Percentiles rank a stretch among this genome's conserved stretches.
These are phyloP conservation scores for Drosophila pallidifrons DNA, from an alignment of 1,140 invertebrate species.

Conservation along the genomic window DNA sequence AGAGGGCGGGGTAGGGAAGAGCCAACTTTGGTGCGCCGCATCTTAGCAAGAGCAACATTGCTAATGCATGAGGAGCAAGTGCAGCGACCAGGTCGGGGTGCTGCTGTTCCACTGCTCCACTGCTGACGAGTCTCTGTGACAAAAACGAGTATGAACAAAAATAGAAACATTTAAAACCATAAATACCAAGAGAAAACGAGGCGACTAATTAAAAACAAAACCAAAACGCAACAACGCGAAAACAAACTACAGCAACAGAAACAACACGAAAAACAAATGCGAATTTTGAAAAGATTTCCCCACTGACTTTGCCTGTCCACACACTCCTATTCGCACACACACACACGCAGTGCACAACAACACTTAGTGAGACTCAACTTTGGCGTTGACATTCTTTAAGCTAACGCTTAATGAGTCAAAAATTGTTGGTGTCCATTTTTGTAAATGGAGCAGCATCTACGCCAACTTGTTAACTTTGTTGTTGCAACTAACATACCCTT, in stretches of 20 bases:
- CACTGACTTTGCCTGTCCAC: conserved; percentile 28
- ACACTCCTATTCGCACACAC: conserved; percentile 9
- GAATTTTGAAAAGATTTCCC: conserved; percentile 53
- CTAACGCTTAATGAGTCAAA: conserved; percentile 67
- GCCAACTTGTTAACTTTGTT: conserved; percentile 49
- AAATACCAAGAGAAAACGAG: conserved; percentile 43
- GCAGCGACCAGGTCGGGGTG: conserved; percentile 19
- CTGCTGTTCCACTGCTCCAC: conserved; percentile 25
- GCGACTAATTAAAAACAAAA: conserved; percentile 68
- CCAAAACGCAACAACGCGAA: conserved; percentile 45
- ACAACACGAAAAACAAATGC: conserved; percentile 15
- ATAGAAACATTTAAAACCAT: conserved; percentile 38
- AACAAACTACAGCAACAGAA: conserved; percentile 6
- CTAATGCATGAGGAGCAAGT: conserved; percentile 40
- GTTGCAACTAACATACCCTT: conserved; percentile 19
- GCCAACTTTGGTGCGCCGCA: conserved; percentile 62
- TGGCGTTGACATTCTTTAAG: conserved; percentile 71
- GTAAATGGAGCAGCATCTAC: conserved; percentile 78
- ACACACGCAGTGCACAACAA: conserved; percentile 16
- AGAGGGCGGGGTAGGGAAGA: conserved; percentile 43
- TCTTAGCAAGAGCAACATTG: conserved; percentile 71
- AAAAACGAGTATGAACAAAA: conserved; percentile 26
- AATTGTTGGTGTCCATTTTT: conserved; percentile 72
- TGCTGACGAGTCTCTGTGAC: not conserved
- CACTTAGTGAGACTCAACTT: conserved; percentile 5